These are phyloP conservation scores for Sus cebifrons DNA, from an alignment of 2,797 vertebrate species.

Conservation along the genomic window DNA sequence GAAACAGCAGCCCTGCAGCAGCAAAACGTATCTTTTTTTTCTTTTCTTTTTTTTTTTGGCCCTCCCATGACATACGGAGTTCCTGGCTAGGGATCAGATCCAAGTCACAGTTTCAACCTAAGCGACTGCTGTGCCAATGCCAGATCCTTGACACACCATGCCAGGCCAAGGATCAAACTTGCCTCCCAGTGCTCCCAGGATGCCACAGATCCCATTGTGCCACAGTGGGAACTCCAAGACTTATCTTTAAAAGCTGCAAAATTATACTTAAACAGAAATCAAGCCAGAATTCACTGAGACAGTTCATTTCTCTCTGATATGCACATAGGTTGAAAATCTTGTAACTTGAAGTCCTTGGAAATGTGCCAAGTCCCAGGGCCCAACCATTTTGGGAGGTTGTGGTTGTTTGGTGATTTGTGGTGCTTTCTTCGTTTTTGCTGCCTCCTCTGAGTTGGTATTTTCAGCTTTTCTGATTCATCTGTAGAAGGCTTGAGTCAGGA, in stretches of 20 bases:
- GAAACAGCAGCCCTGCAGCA: background rate
- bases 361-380: background rate
- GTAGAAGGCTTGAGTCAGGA: background rate
- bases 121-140: too few species aligned
- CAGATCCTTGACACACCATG: too few species aligned
- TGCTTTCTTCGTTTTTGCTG: background rate
- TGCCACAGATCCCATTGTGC: too few species aligned
- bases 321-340: background rate
- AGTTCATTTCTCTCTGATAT: background rate
- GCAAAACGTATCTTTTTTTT: too few species aligned
- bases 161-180: too few species aligned
- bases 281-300: background rate
- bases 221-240: background rate
- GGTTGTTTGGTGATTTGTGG: background rate
- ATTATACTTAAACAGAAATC: background rate
- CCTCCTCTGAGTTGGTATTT: background rate
- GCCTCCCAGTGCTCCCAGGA: too few species aligned
- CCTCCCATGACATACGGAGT: too few species aligned
- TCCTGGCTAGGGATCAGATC: too few species aligned
- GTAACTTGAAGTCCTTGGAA: background rate
- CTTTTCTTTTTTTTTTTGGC: too few species aligned
- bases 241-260: background rate
- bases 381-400: background rate
- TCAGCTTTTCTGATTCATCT: slow-evolving; percentile 34
- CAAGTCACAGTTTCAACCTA: too few species aligned